phyloP scores from a whole-genome alignment of 37 sponge, comb jelly and placozoan species.

The Spongilla lacustris region DNA sequence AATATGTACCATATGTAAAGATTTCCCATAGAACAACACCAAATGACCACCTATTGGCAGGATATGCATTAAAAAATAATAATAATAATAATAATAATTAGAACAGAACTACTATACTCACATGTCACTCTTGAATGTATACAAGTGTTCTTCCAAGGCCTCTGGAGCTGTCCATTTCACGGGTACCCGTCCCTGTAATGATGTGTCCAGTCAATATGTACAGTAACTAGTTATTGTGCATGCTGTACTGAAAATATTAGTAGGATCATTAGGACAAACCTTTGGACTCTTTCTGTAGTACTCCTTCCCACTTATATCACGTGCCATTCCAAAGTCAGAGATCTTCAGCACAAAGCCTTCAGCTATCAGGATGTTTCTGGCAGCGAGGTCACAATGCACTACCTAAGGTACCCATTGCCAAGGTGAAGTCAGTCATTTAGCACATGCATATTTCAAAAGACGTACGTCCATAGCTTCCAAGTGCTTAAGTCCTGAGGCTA shows the following conservation, averaged over 20 bases:
- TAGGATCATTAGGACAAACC: background rate
- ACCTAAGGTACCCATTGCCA: conserved; percentile 21
- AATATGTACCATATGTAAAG: conserved; percentile 70
- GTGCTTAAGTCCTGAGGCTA: conserved; percentile 67
- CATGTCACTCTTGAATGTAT: conserved; percentile 78
- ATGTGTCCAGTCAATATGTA: background rate
- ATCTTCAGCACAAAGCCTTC: conserved; percentile 74
- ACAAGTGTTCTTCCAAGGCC: conserved; percentile 40
- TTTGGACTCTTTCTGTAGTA: background rate
- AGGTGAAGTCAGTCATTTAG: background rate
- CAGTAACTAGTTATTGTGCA: background rate
- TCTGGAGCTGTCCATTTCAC: conserved; percentile 84
- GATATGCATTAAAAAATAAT: no score
- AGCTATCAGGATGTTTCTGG: conserved; percentile 75
- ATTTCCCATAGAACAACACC: conserved; percentile 83
- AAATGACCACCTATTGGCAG: conserved; percentile 68
- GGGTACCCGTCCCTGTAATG: conserved; percentile 55
- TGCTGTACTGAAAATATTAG: background rate
- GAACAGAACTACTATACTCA: conserved; percentile 25
- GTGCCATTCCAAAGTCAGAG: conserved; percentile 80
- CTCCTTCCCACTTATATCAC: conserved; percentile 34
- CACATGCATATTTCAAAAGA: background rate
- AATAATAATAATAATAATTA: no score
- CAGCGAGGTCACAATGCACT: conserved; percentile 80
- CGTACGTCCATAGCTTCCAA: conserved; percentile 47